A percentile compares a stretch with the other conserved stretches of the same genome.
Evolutionary conservation across 2,113 vertebrate species (phyloP).

Genomic region (Lepisosteus osseus): DNA sequence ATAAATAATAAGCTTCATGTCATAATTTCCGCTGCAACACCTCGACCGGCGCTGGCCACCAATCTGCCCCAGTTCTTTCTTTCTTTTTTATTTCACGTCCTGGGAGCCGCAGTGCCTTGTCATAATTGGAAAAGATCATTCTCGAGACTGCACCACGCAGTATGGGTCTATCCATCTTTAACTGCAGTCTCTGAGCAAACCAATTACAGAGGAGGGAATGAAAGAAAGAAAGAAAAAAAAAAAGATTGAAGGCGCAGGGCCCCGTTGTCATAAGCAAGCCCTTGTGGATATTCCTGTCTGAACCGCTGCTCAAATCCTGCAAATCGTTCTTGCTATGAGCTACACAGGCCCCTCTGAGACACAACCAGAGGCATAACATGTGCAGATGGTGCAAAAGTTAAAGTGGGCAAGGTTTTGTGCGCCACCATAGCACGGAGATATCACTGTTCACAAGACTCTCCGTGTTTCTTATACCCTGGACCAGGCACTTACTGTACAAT

Average conservation of each 20-base stretch:
- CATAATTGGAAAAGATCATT: slow-evolving; percentile 4
- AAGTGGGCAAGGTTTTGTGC: too few relatives aligned
- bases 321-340: background rate
- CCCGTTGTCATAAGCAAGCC: background rate
- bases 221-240: background rate
- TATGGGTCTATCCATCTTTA: background rate
- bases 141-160: background rate
- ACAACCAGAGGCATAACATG: background rate
- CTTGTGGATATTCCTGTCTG: background rate
- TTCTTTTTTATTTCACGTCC: too few relatives aligned
- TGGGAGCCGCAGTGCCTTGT: background rate
- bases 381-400: too few relatives aligned
- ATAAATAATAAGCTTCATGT: too few relatives aligned
- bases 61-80: too few relatives aligned
- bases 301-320: background rate
- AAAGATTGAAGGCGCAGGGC: background rate
- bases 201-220: background rate
- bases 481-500: too few relatives aligned
- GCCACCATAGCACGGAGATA: too few relatives aligned
- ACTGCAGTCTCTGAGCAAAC: background rate
- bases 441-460: too few relatives aligned
- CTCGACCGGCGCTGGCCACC: too few relatives aligned
- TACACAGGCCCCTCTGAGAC: background rate
- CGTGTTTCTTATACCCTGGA: too few relatives aligned
- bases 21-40: too few relatives aligned